These are phyloP conservation scores for Drosophila kohkoa DNA, from an alignment of 1,140 invertebrate species.

Conservation along the genomic window DNA sequence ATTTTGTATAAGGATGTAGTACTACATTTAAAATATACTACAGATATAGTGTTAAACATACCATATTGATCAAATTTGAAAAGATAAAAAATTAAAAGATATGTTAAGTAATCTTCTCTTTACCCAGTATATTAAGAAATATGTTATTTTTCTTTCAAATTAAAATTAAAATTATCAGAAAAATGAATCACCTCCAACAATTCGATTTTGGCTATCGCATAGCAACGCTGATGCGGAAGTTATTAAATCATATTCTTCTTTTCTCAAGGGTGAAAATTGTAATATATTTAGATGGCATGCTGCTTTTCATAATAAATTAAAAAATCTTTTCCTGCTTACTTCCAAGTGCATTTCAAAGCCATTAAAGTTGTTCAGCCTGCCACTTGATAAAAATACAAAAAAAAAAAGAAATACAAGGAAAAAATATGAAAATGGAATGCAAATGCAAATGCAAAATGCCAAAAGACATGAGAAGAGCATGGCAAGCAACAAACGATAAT, in stretches of 20 bases:
- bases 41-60: too few relatives aligned
- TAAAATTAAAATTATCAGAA: too few relatives aligned
- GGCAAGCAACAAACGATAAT: slow-evolving; percentile 76
- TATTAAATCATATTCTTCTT: slow-evolving; percentile 4
- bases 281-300: slow-evolving; percentile 11
- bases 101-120: too few relatives aligned
- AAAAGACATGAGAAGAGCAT: slow-evolving; percentile 68
- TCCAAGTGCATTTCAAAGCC: slow-evolving; percentile 69
- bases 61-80: too few relatives aligned
- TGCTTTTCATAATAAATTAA: slow-evolving; percentile 42
- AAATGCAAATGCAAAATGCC: slow-evolving; percentile 67
- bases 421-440: slow-evolving; percentile 26
- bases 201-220: too few relatives aligned
- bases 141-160: too few relatives aligned
- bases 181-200: too few relatives aligned
- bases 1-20: too few relatives aligned
- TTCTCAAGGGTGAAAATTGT: background rate
- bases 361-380: slow-evolving; percentile 71
- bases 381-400: slow-evolving; percentile 61
- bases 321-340: slow-evolving; percentile 55
- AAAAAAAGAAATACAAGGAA: slow-evolving; percentile 46
- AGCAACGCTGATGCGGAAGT: background rate
- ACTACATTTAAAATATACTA: too few relatives aligned
- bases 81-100: too few relatives aligned
- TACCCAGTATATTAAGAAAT: too few relatives aligned